Evolutionary conservation across 2,888 invertebrate species (phyloP), one percentile per base, ranked within the genome.

Genomic region (Caenorhabditis sulstoni): DNA sequence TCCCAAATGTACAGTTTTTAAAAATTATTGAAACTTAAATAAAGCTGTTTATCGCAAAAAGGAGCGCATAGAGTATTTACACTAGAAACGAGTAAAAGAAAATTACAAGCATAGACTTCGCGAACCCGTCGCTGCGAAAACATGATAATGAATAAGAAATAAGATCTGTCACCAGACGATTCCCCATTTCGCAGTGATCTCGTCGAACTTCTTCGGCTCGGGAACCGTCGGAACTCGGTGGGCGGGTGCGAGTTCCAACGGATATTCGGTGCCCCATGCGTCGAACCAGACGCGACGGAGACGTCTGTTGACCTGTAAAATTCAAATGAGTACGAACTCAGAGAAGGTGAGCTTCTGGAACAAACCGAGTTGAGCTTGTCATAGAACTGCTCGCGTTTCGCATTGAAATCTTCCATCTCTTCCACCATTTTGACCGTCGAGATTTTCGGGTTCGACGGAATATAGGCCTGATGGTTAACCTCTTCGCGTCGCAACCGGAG

Each of bases 201-300:
- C 78, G 14, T 59, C 61, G 22, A 78, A 55, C 37, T 73, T 59
- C 41, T 77, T 70, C 37, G 65, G 59, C n/a, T 64, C 64, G 11
- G 59, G 22, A 14, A 71, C 49, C 1, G 23, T 23, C 14, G 29
- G 22, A 7, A 23, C 39, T 0, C 62, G 64, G 44, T 39, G 1
- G 20, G 45, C 22, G 0, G 50, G 18, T 7, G 67, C 39, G 47
- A 49, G 47, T 49, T 68, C 57, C 41, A 79, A 74, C 57, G 74
- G 79, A 65, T 68, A 79, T 9, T 74, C 70, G 20, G 73, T 50
- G 52, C 67, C 71, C 79, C 79, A 79, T 0, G 64, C 73, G 47
- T 82, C 79, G 16, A 67, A 71, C 87, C 87, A 87, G 22, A 81
- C 85, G 14, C 83, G 81, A 47, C 78, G 78, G 18, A 85, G 82